These are phyloP conservation scores for Atractosteus spatula DNA, from an alignment of 2,113 vertebrate species.

Conservation along the genomic window DNA sequence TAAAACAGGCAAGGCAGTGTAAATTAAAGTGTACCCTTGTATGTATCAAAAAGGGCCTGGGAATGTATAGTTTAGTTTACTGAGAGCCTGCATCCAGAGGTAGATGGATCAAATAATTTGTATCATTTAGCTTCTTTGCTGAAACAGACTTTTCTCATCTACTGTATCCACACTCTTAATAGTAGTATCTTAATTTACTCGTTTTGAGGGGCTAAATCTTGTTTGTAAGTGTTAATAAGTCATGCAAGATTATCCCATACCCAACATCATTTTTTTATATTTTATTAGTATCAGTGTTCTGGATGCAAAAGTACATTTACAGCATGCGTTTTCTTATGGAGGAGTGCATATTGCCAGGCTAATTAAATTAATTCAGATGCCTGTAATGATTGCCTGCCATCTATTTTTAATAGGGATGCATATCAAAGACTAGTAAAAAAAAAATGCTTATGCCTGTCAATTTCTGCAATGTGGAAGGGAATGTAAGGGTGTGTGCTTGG, in stretches of 20 bases:
- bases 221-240: conserved; percentile 68
- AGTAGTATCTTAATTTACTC: conserved; percentile 62
- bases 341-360: conserved; percentile 34
- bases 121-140: too few species aligned
- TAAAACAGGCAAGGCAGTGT: too few species aligned
- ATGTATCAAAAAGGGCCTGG: too few species aligned
- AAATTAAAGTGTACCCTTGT: too few species aligned
- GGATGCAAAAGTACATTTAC: conserved; percentile 48
- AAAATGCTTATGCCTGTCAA: conserved; percentile 5
- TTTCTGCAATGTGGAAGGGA: not conserved
- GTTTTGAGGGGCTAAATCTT: conserved; percentile 70
- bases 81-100: too few species aligned
- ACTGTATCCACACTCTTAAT: conserved; percentile 37
- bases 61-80: too few species aligned
- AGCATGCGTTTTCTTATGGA: conserved; percentile 29
- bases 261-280: conserved; percentile 33
- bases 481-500: conserved; percentile 14
- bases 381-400: conserved; percentile 71
- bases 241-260: conserved; percentile 53
- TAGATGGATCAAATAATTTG: too few species aligned
- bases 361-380: conserved; percentile 73
- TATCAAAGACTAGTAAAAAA: conserved; percentile 66
- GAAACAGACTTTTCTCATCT: not conserved
- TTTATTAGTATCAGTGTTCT: conserved; percentile 44
- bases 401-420: conserved; percentile 72